phyloP scores from a whole-genome alignment of 1,140 invertebrate genomes.

The Anagrus nilaparvatae region DNA sequence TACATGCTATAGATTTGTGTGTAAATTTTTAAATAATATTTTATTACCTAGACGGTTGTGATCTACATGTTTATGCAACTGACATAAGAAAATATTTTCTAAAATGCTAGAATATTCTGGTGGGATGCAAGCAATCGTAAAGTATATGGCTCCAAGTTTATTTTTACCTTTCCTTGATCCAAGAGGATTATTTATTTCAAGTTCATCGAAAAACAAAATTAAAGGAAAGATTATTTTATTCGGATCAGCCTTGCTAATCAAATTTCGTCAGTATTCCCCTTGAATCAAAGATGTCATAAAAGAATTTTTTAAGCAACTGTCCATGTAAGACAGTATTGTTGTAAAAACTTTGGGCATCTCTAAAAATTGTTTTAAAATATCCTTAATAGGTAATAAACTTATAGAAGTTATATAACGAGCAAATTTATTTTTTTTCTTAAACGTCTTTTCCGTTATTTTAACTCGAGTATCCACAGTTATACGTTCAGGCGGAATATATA shows the following conservation, averaged over 20 bases:
- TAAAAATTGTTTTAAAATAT: slow-evolving; percentile 9
- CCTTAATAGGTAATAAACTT: neutral
- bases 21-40: no score
- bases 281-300: no score
- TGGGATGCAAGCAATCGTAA: slow-evolving; percentile 10
- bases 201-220: slow-evolving; percentile 13
- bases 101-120: slow-evolving; percentile 10
- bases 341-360: slow-evolving; percentile 5
- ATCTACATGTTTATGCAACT: slow-evolving; percentile 13
- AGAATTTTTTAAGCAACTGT: neutral
- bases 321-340: neutral
- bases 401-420: neutral
- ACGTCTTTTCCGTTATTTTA: neutral
- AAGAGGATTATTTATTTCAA: slow-evolving; percentile 15
- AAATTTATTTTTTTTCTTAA: neutral
- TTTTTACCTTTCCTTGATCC: slow-evolving; percentile 12
- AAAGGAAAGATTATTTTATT: slow-evolving; percentile 12
- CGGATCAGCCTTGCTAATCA: no score
- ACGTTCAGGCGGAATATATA: neutral
- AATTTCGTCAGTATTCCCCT: no score
- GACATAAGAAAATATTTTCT: slow-evolving; percentile 15
- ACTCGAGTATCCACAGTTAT: neutral
- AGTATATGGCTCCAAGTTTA: slow-evolving; percentile 14
- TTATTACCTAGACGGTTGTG: slow-evolving; percentile 8
- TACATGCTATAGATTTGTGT: no score